These are phyloP conservation scores for Reticulitermes speratus DNA, from an alignment of 1,140 invertebrate species.

Conservation along the genomic window DNA sequence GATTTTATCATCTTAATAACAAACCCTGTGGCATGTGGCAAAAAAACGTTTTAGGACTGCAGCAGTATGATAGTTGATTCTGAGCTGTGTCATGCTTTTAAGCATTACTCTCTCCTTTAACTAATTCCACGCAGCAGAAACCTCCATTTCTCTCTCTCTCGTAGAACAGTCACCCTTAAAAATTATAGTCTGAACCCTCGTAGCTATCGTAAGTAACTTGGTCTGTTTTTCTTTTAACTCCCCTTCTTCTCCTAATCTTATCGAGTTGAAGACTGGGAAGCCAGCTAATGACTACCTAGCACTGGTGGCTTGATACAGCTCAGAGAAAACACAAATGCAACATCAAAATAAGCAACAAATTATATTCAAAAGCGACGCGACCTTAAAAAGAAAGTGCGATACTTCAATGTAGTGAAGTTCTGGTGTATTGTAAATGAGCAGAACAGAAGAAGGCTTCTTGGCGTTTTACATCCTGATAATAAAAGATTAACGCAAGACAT, in stretches of 20 bases:
- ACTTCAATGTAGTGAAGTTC: no score
- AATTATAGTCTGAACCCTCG: not conserved
- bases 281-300: not conserved
- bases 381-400: no score
- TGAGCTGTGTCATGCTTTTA: not conserved
- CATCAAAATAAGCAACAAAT: not conserved
- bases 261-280: not conserved
- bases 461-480: no score
- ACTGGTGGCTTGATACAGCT: not conserved
- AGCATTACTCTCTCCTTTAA: not conserved
- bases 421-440: no score
- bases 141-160: not conserved
- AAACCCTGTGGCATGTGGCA: no score
- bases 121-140: not conserved
- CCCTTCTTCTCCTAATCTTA: conserved; percentile 12
- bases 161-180: not conserved
- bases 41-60: no score
- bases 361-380: no score
- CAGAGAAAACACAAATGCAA: not conserved
- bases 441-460: no score
- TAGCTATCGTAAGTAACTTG: not conserved
- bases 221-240: conserved; percentile 5
- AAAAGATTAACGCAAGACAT: no score
- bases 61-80: not conserved
- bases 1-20: not conserved